A percentile compares a stretch with the other conserved stretches of the same genome.
phyloP scores from a whole-genome alignment of 2,797 vertebrate genomes.

The Rhinophrynus dorsalis region DNA sequence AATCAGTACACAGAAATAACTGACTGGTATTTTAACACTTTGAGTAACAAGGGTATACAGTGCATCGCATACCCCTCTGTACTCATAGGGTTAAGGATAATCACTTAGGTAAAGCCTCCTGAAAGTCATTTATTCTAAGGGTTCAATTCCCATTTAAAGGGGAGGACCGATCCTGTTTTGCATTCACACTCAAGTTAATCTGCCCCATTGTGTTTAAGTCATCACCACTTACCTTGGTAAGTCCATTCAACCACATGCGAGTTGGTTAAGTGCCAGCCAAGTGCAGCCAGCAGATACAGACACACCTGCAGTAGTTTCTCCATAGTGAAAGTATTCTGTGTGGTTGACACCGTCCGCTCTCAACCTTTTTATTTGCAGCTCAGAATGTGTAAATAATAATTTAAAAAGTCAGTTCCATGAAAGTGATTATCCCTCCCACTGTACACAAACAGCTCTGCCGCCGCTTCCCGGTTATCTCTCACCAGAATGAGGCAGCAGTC shows the following conservation, averaged over 20 bases:
- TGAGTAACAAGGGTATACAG: no score
- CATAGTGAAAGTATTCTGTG: slow-evolving; percentile 32
- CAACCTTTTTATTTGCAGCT: slow-evolving; percentile 25
- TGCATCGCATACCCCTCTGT: no score
- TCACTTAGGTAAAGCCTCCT: no score
- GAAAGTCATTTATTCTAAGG: no score
- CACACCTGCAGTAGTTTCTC: background rate
- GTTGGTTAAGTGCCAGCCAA: background rate
- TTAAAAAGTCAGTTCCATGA: slow-evolving; percentile 9
- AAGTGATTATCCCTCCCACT: slow-evolving; percentile 11
- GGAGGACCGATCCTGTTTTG: no score
- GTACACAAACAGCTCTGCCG: slow-evolving; percentile 1
- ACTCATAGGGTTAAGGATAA: no score
- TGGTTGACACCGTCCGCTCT: slow-evolving; percentile 9
- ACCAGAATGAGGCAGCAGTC: slow-evolving; percentile 1
- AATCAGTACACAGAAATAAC: no score
- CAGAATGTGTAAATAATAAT: slow-evolving; percentile 41
- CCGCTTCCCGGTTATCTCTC: background rate
- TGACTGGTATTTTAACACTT: no score
- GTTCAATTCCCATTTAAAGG: no score
- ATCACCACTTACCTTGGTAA: slow-evolving; percentile 61
- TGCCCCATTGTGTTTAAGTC: background rate
- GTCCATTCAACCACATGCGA: slow-evolving; percentile 56
- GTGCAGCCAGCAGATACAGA: slow-evolving; percentile 41
- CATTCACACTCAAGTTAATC: no score